Evolutionary conservation across 2,888 invertebrate genomes (phyloP).

Genomic region (Ptychoptera contaminata): DNA sequence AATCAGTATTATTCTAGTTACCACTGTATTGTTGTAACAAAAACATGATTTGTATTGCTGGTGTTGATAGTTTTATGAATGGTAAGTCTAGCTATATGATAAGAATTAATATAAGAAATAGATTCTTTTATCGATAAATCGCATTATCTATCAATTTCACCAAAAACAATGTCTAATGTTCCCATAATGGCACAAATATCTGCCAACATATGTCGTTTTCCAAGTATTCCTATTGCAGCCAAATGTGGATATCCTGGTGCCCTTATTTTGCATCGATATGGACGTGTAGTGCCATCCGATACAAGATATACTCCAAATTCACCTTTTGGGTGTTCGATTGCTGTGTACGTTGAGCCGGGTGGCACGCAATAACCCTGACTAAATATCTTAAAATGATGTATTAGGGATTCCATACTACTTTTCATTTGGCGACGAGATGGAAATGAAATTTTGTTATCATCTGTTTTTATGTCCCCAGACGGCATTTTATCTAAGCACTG

Average conservation of each 20-base stretch:
- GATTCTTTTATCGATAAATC: background rate
- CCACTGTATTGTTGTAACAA: too few species aligned
- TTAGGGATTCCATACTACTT: constrained; percentile 70
- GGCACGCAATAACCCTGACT: constrained; percentile 71
- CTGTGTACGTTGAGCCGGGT: constrained; percentile 66
- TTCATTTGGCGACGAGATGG: constrained; percentile 72
- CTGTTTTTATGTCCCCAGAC: constrained; percentile 55
- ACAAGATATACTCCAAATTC: constrained; percentile 79
- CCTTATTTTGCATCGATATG: constrained; percentile 47
- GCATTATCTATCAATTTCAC: constrained; percentile 43
- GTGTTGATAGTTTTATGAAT: constrained; percentile 30
- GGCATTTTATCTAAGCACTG: constrained; percentile 79
- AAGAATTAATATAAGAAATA: constrained; percentile 2
- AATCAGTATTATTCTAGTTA: background rate
- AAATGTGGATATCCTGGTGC: constrained; percentile 43
- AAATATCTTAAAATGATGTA: constrained; percentile 80
- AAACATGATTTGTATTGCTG: constrained; percentile 31
- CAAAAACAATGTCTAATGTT: constrained; percentile 44
- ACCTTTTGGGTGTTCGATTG: constrained; percentile 70
- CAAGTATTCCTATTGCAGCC: constrained; percentile 45
- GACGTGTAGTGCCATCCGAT: constrained; percentile 65
- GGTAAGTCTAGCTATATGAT: too few species aligned
- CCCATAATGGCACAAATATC: constrained; percentile 69
- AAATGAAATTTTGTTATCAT: constrained; percentile 63
- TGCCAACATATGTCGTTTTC: constrained; percentile 50